These are phyloP conservation scores for Saccopteryx bilineata DNA, from an alignment of 2,113 vertebrate genomes.

Conservation along the genomic window DNA sequence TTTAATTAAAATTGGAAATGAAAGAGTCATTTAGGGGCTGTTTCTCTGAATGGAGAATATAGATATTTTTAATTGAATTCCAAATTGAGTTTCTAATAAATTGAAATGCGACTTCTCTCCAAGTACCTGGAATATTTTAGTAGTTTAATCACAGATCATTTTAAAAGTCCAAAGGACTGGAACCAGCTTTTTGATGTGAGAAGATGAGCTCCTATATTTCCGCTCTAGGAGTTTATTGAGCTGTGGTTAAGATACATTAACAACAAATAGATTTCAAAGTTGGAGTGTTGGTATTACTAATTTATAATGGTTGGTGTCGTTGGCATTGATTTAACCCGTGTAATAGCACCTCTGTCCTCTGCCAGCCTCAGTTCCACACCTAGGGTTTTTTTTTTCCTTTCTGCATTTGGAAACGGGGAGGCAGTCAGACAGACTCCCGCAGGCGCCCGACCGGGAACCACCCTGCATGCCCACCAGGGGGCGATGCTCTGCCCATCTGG, in stretches of 20 bases:
- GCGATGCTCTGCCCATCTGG: too few species aligned
- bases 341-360: not conserved
- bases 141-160: conserved; percentile 90
- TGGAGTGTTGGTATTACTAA: conserved; percentile 68
- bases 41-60: conserved; percentile 81
- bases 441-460: too few species aligned
- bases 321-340: conserved; percentile 53
- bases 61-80: conserved; percentile 82
- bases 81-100: conserved; percentile 72
- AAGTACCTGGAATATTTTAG: conserved; percentile 89
- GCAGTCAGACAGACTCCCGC: too few species aligned
- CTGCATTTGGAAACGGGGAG: too few species aligned
- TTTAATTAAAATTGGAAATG: conserved; percentile 84
- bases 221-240: conserved; percentile 63
- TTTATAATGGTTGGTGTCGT: conserved; percentile 34
- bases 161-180: conserved; percentile 89
- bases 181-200: conserved; percentile 90
- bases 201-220: conserved; percentile 69
- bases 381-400: not conserved
- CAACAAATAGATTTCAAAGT: conserved; percentile 75
- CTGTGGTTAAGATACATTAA: conserved; percentile 58
- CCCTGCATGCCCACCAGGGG: too few species aligned
- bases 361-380: conserved; percentile 64
- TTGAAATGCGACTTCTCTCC: conserved; percentile 88
- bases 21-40: conserved; percentile 79